Base-by-base conservation (phyloP, 2,113 vertebrate genomes). In the Aspidoscelis tigris region DNA sequence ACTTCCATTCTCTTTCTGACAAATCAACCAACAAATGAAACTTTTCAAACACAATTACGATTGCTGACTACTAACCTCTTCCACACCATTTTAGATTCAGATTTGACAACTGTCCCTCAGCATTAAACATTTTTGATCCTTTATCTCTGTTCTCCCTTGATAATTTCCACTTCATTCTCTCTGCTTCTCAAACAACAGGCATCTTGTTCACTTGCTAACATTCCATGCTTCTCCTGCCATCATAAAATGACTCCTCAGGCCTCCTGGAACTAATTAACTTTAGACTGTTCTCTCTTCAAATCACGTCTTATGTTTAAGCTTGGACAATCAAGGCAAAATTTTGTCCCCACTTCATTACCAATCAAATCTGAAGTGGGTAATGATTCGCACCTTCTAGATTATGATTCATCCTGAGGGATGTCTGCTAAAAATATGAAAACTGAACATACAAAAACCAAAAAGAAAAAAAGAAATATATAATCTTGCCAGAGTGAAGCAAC, bases 31-130 rank as follows among this genome's bases (percentile, higher is more conserved):
- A 5, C 47, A 50, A 50, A 50, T 50, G 47, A 50, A 50, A 50
- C 47, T 50, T 50, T 50, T 50, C 5, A 50, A 50, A 50, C 47
- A 50, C 47, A 50, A 50, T 50, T 50, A 50, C 47, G 9, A 87
- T 82, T 93, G 85, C 83, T 83, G 78, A 84, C 14, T 65, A 86
- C 43, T 0, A 82, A 90, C 80, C 53, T 8, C 82, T 84, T 16
- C 55, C 7, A 16, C 79, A 1, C 50, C 85, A 76, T 61, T 87
- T 88, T 71, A 58, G 1, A 80, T 88, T 89, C 41, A 58, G 66
- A 7, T 68, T 77, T 7, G 22, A 74, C 33, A 73, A 65, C 26
- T 24, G 2, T 24, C 12, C 22, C 65, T 88, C 87, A 53, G 84
- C 78, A 14, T 75, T 71, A 1, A 4, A 87, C 79, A 82, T 89